These are phyloP conservation scores for Phyto melanocephala DNA, from an alignment of 2,888 invertebrate species.

Conservation along the genomic window DNA sequence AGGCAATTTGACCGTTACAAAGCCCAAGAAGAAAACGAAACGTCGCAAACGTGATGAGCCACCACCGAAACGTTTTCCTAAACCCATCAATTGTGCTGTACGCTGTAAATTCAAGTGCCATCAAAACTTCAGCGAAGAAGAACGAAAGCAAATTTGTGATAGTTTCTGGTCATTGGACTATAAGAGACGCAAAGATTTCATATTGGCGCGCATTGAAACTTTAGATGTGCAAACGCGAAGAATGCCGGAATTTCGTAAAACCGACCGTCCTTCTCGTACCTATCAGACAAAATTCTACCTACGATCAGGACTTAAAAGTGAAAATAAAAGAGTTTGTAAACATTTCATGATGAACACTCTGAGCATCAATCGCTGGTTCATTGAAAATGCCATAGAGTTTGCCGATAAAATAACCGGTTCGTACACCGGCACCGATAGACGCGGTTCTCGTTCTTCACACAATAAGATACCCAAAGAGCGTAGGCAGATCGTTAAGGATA, in stretches of 20 bases:
- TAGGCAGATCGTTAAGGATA: constrained; percentile 42
- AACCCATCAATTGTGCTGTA: constrained; percentile 59
- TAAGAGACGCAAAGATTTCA: constrained; percentile 65
- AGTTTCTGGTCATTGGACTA: constrained; percentile 64
- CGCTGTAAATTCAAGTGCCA: constrained; percentile 62
- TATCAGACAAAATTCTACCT: constrained; percentile 57
- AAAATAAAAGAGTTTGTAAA: constrained; percentile 48
- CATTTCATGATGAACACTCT: constrained; percentile 59
- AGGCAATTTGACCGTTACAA: neutral
- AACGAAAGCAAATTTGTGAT: constrained; percentile 61
- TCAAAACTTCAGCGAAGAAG: constrained; percentile 60
- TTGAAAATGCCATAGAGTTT: constrained; percentile 54
- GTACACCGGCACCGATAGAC: constrained; percentile 59
- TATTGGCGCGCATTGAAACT: constrained; percentile 59
- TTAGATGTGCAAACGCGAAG: constrained; percentile 39
- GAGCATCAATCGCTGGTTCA: constrained; percentile 49
- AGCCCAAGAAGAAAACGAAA: neutral
- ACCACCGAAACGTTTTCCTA: constrained; percentile 53
- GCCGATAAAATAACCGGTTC: constrained; percentile 62
- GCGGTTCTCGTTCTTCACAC: constrained; percentile 34
- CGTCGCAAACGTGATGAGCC: constrained; percentile 40
- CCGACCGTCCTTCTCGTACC: constrained; percentile 52
- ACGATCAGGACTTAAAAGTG: constrained; percentile 4
- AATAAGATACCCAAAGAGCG: constrained; percentile 56
- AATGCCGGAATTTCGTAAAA: constrained; percentile 57